A percentile compares a stretch with the other conserved stretches of the same genome.
These are phyloP conservation scores for Drosophila antonietae DNA, from an alignment of 2,888 invertebrate genomes.

Conservation along the genomic window DNA sequence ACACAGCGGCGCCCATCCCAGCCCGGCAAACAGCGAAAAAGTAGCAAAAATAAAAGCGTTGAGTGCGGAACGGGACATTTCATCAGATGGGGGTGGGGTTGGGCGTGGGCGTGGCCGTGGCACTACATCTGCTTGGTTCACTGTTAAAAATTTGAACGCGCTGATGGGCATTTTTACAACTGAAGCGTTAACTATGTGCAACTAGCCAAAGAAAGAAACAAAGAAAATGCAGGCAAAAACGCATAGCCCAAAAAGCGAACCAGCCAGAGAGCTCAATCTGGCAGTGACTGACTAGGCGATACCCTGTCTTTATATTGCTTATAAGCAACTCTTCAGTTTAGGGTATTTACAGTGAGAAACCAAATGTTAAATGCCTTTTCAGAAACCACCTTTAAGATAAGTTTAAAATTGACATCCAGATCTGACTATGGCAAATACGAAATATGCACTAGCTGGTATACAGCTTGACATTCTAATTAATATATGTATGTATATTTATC, in stretches of 20 bases:
- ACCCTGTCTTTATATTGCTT: neutral
- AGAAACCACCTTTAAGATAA: no score
- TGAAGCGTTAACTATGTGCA: conserved; percentile 78
- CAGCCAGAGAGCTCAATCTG: neutral
- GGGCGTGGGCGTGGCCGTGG: conserved; percentile 24
- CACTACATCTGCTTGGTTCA: conserved; percentile 20
- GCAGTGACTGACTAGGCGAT: neutral
- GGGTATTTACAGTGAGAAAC: no score
- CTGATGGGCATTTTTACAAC: conserved; percentile 76
- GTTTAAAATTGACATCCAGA: no score
- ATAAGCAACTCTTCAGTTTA: no score
- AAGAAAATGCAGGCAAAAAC: conserved; percentile 6
- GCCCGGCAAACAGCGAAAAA: conserved; percentile 36
- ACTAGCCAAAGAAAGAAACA: conserved; percentile 43
- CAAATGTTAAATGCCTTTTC: no score
- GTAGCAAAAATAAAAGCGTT: conserved; percentile 59
- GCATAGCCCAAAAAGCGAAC: neutral
- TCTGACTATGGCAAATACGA: no score
- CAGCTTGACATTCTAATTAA: neutral
- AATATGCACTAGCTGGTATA: no score
- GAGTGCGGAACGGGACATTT: conserved; percentile 34
- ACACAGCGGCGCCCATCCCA: neutral
- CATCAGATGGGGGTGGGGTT: conserved; percentile 5
- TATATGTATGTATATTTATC: neutral
- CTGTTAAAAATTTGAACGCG: conserved; percentile 75